These are phyloP conservation scores for Rousettus madagascariensis DNA, from an alignment of 2,797 vertebrate species.

Conservation along the genomic window DNA sequence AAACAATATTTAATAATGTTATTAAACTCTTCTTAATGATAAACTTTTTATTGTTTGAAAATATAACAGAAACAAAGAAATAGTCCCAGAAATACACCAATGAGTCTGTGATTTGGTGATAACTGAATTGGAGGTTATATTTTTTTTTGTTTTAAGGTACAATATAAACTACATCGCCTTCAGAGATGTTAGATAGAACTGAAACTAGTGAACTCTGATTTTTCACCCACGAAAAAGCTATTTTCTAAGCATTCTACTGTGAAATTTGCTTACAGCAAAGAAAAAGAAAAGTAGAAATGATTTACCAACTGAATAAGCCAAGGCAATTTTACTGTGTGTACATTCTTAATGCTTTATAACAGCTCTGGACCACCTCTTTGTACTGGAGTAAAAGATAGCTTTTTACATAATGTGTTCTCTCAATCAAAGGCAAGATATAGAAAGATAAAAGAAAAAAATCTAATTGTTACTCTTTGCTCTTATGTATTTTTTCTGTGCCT, in stretches of 20 bases:
- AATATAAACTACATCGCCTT: constrained; percentile 4
- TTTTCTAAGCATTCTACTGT: constrained; percentile 70
- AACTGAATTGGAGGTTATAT: neutral
- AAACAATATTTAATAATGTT: neutral
- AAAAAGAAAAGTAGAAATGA: constrained; percentile 63
- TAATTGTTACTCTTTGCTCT: neutral
- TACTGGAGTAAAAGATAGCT: neutral
- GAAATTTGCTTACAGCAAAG: constrained; percentile 64
- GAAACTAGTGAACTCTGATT: constrained; percentile 48
- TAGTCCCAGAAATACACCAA: neutral
- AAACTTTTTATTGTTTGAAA: constrained; percentile 15
- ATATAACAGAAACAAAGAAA: neutral
- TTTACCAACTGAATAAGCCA: constrained; percentile 61
- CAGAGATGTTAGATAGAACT: constrained; percentile 19
- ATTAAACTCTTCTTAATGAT: neutral
- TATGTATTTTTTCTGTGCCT: constrained; percentile 9
- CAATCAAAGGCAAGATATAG: constrained; percentile 1
- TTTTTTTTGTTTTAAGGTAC: neutral
- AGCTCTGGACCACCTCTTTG: neutral
- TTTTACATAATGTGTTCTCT: neutral
- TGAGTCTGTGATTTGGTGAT: neutral
- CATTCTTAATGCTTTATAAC: neutral
- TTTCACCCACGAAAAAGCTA: constrained; percentile 49
- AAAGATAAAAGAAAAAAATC: neutral
- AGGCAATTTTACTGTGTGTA: constrained; percentile 19